A percentile compares a stretch with the other conserved stretches of the same genome.
Evolutionary conservation across 2,888 invertebrate genomes (phyloP).

Genomic region (Aphelenchoides bicaudatus): DNA sequence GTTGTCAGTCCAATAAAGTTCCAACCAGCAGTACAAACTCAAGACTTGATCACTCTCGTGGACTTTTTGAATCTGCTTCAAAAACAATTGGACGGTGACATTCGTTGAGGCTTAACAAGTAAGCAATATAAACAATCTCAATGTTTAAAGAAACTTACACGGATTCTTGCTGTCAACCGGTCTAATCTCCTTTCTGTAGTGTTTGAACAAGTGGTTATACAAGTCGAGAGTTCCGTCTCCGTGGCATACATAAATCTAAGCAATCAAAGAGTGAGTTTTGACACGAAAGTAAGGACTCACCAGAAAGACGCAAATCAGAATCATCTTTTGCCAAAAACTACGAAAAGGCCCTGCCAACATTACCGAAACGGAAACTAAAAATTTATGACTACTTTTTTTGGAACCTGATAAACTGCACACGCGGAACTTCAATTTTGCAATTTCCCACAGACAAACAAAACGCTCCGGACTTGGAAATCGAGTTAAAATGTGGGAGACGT

Average conservation of each 20-base stretch:
- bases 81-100: constrained; percentile 57
- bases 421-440: too few relatives aligned
- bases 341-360: too few relatives aligned
- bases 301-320: too few relatives aligned
- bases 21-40: constrained; percentile 58
- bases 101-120: constrained; percentile 40
- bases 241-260: background rate
- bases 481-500: too few relatives aligned
- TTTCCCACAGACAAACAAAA: too few relatives aligned
- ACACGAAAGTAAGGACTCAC: too few relatives aligned
- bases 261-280: too few relatives aligned
- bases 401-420: too few relatives aligned
- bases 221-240: constrained; percentile 23
- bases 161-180: constrained; percentile 36
- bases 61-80: constrained; percentile 58
- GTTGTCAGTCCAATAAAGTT: constrained; percentile 53
- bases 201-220: constrained; percentile 48
- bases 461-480: too few relatives aligned
- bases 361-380: too few relatives aligned
- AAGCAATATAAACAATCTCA: background rate
- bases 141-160: background rate
- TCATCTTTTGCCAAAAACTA: too few relatives aligned
- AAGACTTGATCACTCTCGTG: constrained; percentile 57
- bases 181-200: constrained; percentile 50
- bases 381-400: too few relatives aligned